Base-by-base conservation (phyloP, 2,797 vertebrate species). In the Myotis myotis region DNA sequence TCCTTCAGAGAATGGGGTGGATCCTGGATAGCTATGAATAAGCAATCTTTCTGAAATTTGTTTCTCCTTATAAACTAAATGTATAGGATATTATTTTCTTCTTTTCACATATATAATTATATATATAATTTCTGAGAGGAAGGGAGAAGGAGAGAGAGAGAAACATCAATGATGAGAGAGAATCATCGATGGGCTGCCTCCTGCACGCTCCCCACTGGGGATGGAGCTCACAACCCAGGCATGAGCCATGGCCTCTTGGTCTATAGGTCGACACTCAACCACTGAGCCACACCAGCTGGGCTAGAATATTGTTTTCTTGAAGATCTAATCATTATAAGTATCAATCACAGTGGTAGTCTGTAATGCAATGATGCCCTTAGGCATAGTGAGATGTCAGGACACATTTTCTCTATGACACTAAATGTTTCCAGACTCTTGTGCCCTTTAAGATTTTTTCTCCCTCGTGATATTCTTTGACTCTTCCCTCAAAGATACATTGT, bases 41-140 rank as follows among this genome's bases (percentile, higher is more conserved):
- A 78, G 47, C 23, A 66, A 91, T 74, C 23, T 19, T 95, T 76
- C 41, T 60, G 55, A 55, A 84, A 86, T 82, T 53, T 91, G n/a
- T 82, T 88, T 89, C 82, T n/a, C 57, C 23, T 76, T 87, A 30
- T 74, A 89, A 87, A n/a, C 12, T 83, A 76, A 90, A 75, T 55
- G 30, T 51, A 38, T 30, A 80, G 72, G 19, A 9, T 38, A 74
- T 38, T 3, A 8, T 91, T 93, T 96, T 84, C 74, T 90, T 88
- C 25, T 53, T 60, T 28, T 60, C 57, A 60, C 5, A 60, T 60
- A 60, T 28, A 13, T 36, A 36, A 36, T 2, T 60, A 9, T 57
- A 23, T 57, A 8, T 60, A 2, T 28, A 12, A 62, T 62, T 62
- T 62, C 60, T 30, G 60, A 30, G 25, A 60, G 12, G 57, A 60